Evolutionary conservation across 2,797 vertebrate species (phyloP).

Genomic region (Spheniscus humboldti): DNA sequence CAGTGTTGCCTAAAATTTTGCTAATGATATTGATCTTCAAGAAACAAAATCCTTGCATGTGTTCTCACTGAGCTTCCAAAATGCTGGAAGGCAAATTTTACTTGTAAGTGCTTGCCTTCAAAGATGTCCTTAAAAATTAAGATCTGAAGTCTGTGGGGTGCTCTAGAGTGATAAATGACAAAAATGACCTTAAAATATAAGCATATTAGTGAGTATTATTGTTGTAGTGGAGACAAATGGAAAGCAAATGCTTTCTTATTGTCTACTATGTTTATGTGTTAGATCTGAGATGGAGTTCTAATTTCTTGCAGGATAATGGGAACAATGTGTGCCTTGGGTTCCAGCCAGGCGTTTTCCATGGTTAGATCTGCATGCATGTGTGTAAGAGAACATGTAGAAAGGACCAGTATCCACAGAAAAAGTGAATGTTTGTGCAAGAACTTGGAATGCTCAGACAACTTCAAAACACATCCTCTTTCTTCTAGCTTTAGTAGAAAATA

Average conservation of each 20-base stretch:
- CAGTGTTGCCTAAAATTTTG: not conserved
- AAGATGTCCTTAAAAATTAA: not conserved
- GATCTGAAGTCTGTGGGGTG: not conserved
- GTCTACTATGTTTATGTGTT: slow-evolving; percentile 32
- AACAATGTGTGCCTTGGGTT: slow-evolving; percentile 78
- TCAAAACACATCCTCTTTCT: not conserved
- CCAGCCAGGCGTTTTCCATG: slow-evolving; percentile 77
- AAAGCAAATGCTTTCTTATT: not conserved
- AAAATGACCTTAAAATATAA: not conserved
- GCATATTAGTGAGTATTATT: not conserved
- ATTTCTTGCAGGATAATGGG: slow-evolving; percentile 82
- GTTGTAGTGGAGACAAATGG: not conserved
- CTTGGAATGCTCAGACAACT: not conserved
- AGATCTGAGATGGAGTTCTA: slow-evolving; percentile 69
- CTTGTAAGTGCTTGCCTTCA: not conserved
- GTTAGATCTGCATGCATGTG: slow-evolving; percentile 84
- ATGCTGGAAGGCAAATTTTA: not conserved
- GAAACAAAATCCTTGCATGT: not conserved
- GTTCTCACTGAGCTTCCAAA: not conserved
- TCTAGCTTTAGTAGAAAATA: not conserved
- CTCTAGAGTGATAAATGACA: not conserved
- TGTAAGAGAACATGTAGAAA: slow-evolving; percentile 17
- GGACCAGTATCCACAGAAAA: not conserved
- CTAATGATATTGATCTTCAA: not conserved
- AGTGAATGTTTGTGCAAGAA: not conserved